Conservation (phyloP, 2,888 invertebrate species). For the Sinopyrophorus schimmeli region DNA sequence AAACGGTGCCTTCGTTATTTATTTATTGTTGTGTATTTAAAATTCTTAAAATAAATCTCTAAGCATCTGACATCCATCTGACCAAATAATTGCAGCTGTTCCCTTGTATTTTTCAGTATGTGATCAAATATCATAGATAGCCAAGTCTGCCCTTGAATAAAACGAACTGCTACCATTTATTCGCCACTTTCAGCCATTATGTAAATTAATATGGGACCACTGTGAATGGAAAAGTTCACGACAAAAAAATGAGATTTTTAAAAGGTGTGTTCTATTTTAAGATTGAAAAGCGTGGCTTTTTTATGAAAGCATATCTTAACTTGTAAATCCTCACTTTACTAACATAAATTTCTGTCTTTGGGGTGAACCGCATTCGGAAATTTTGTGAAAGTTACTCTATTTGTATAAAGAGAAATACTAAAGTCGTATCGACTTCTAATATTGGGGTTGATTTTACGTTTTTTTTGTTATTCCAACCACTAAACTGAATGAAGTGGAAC, state of each 20-base stretch:
- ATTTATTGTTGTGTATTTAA: slow-evolving; percentile 8
- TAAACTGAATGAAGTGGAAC: slow-evolving; percentile 22
- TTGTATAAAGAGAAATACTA: slow-evolving; percentile 11
- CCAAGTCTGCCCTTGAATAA: slow-evolving; percentile 27
- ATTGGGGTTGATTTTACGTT: slow-evolving; percentile 20
- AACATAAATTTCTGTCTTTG: slow-evolving; percentile 18
- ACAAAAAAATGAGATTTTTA: slow-evolving; percentile 33
- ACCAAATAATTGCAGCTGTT: slow-evolving; percentile 39
- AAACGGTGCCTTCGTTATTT: too few species aligned
- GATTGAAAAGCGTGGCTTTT: slow-evolving; percentile 20
- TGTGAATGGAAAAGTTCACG: slow-evolving; percentile 40
- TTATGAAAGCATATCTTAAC: slow-evolving; percentile 22
- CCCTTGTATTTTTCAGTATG: slow-evolving; percentile 23
- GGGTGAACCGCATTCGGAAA: slow-evolving; percentile 10
- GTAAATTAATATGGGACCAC: slow-evolving; percentile 43
- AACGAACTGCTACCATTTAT: slow-evolving; percentile 32
- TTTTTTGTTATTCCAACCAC: slow-evolving; percentile 22
- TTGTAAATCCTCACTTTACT: slow-evolving; percentile 28
- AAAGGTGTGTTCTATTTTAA: slow-evolving; percentile 20
- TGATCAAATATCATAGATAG: slow-evolving; percentile 29
- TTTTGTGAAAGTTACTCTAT: slow-evolving; percentile 13
- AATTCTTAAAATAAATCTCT: slow-evolving; percentile 24
- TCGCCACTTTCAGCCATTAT: slow-evolving; percentile 41
- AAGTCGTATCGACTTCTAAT: slow-evolving; percentile 26
- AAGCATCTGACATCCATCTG: slow-evolving; percentile 25